Evolutionary conservation across 2,888 invertebrate species (phyloP).

Genomic region (Tenthredo notha): DNA sequence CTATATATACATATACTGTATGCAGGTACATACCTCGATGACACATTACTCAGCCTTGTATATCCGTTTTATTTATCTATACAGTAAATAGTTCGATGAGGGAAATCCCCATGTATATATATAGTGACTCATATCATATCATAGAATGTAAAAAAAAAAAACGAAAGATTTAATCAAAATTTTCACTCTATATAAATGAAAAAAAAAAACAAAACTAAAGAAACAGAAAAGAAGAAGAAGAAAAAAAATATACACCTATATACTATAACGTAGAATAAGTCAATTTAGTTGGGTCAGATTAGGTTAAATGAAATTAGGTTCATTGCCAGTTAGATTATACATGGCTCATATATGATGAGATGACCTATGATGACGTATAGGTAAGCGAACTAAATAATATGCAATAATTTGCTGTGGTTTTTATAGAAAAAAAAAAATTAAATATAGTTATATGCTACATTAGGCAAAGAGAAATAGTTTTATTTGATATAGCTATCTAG

Average conservation of each 20-base stretch:
- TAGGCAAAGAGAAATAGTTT: neutral
- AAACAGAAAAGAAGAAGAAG: neutral
- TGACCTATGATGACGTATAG: neutral
- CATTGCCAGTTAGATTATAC: neutral
- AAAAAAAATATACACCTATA: neutral
- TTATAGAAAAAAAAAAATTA: too few species aligned
- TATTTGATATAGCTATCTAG: too few species aligned
- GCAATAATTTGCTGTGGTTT: neutral
- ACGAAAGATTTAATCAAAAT: neutral
- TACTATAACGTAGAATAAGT: neutral
- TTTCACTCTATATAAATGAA: neutral
- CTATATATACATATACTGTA: neutral
- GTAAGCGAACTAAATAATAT: neutral
- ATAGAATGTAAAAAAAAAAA: too few species aligned
- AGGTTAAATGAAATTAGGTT: conserved; percentile 40
- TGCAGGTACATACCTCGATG: neutral
- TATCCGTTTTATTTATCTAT: conserved; percentile 26
- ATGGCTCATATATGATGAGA: neutral
- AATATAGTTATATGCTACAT: neutral
- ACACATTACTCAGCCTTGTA: conserved; percentile 22
- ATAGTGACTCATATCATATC: neutral
- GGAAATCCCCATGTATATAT: neutral
- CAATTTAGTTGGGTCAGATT: conserved; percentile 41
- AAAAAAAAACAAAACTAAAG: neutral
- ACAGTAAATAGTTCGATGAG: neutral